Evolutionary conservation across 2,888 invertebrate genomes (phyloP).

Genomic region (Buathra laborator): DNA sequence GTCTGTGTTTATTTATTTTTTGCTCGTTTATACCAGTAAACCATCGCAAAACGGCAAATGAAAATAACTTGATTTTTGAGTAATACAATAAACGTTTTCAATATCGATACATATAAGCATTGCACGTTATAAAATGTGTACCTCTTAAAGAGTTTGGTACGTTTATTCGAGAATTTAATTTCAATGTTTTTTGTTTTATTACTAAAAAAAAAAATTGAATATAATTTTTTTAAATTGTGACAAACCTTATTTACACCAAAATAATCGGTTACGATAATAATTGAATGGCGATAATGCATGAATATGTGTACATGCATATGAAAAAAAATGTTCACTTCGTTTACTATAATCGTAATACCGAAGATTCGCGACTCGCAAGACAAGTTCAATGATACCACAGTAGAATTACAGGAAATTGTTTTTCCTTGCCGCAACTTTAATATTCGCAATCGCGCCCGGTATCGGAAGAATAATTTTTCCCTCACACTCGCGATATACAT

Average conservation of each 20-base stretch:
- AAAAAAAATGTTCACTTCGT: background rate
- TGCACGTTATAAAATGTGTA: too few species aligned
- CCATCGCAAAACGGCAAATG: background rate
- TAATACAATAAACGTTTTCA: background rate
- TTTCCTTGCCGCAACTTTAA: slow-evolving; percentile 25
- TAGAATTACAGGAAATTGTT: slow-evolving; percentile 10
- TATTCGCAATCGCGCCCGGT: slow-evolving; percentile 18
- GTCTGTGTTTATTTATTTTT: too few species aligned
- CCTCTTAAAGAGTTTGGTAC: too few species aligned
- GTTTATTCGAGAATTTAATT: too few species aligned
- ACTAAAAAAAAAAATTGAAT: background rate
- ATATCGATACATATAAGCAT: too few species aligned
- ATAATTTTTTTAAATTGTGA: background rate
- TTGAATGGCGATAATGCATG: too few species aligned
- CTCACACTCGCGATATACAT: slow-evolving; percentile 17
- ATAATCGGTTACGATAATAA: too few species aligned
- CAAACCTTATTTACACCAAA: too few species aligned
- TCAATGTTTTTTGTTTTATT: too few species aligned
- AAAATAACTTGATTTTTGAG: background rate
- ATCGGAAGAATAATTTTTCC: slow-evolving; percentile 26
- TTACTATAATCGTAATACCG: background rate
- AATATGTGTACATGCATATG: too few species aligned
- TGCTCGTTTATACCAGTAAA: too few species aligned
- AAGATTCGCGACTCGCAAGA: background rate
- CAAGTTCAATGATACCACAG: background rate